phyloP scores from a whole-genome alignment of 2,113 vertebrate species.

The Holacanthus passer region DNA sequence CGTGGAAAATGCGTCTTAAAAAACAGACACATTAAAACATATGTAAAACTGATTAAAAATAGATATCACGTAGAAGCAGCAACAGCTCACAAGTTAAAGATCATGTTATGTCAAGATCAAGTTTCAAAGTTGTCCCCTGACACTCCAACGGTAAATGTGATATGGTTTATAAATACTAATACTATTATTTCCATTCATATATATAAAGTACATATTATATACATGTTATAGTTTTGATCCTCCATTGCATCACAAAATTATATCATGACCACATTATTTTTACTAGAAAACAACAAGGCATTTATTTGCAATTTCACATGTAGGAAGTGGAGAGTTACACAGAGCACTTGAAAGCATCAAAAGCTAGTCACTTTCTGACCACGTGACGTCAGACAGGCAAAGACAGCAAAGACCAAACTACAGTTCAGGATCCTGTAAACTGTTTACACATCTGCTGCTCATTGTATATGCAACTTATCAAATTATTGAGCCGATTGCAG shows the following conservation, averaged over 20 bases:
- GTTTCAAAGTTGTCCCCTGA: fast-evolving
- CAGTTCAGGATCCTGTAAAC: background rate
- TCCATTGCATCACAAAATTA: background rate
- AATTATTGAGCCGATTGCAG: background rate
- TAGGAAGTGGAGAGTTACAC: background rate
- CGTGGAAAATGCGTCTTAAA: background rate
- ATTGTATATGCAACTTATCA: background rate
- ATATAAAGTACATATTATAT: no score
- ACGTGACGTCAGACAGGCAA: constrained; percentile 31
- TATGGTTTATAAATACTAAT: no score
- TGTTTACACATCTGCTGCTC: constrained; percentile 1
- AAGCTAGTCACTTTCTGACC: background rate
- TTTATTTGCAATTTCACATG: background rate
- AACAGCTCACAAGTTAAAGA: no score
- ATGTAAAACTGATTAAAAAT: no score
- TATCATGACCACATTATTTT: background rate
- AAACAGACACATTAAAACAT: background rate
- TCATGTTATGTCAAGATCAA: background rate
- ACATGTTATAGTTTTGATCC: no score
- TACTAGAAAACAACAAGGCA: background rate
- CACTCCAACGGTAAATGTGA: background rate
- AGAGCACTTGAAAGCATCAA: constrained; percentile 51
- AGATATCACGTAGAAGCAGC: background rate
- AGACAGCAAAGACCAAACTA: background rate
- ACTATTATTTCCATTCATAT: no score